Percentiles rank a stretch among this genome's conserved stretches.
These are phyloP conservation scores for Dreissena rostriformis DNA, from an alignment of 1,140 invertebrate genomes.

Conservation along the genomic window DNA sequence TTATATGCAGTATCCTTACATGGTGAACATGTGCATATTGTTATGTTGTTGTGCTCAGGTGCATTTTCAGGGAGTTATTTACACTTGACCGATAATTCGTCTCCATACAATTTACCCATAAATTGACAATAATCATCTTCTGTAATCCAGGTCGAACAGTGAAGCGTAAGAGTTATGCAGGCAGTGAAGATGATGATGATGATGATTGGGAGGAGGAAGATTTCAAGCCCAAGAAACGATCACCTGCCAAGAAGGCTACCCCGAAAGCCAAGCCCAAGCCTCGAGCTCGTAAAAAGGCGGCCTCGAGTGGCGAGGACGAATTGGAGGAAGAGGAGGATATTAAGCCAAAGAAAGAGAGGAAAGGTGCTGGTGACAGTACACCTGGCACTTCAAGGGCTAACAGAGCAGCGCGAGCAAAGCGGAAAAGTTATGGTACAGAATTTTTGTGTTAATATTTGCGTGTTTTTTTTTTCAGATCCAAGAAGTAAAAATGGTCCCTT, in stretches of 20 bases:
- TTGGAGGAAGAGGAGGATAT: conserved; percentile 30
- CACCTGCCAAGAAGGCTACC: background rate
- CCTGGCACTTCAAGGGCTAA: conserved; percentile 41
- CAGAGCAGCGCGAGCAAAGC: conserved; percentile 68
- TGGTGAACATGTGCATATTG: too few relatives aligned
- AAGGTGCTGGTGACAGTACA: conserved; percentile 55
- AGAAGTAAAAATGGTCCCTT: too few relatives aligned
- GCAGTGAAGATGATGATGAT: conserved; percentile 46
- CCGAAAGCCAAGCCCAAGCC: conserved; percentile 40
- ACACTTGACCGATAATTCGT: too few relatives aligned
- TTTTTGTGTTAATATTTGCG: background rate
- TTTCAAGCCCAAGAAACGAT: conserved; percentile 52
- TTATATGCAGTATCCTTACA: too few relatives aligned
- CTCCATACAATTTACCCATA: too few relatives aligned
- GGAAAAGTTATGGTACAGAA: conserved; percentile 74
- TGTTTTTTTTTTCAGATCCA: background rate
- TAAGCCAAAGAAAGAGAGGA: conserved; percentile 46
- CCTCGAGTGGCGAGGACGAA: conserved; percentile 29
- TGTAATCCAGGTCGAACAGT: conserved; percentile 2
- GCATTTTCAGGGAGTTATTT: too few relatives aligned
- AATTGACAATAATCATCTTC: too few relatives aligned
- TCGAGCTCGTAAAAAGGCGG: conserved; percentile 26
- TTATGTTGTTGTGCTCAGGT: too few relatives aligned
- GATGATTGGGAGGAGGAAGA: conserved; percentile 54
- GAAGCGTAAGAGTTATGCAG: conserved; percentile 56